Percentiles rank a stretch among this genome's conserved stretches.
phyloP scores from a whole-genome alignment of 2,888 invertebrate species.

The Anodontia alba region DNA sequence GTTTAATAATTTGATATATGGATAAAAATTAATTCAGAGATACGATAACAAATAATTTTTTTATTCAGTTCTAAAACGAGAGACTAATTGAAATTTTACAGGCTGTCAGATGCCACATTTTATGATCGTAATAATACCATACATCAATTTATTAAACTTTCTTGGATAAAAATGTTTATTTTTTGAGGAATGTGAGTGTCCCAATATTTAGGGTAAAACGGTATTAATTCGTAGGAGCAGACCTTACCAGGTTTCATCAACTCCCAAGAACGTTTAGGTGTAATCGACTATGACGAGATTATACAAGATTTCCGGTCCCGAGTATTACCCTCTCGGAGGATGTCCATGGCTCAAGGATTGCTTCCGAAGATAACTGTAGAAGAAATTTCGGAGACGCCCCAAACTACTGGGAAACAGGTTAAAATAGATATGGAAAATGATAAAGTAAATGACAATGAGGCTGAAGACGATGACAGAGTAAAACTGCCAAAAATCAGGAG shows the following conservation, averaged over 20 bases:
- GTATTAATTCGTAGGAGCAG: conserved; percentile 70
- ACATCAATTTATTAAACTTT: too few species aligned
- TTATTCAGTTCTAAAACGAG: too few species aligned
- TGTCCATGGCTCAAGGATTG: conserved; percentile 30
- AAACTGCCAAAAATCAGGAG: conserved; percentile 64
- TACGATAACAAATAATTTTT: too few species aligned
- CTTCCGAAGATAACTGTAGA: conserved; percentile 46
- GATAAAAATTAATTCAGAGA: too few species aligned
- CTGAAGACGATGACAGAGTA: conserved; percentile 43
- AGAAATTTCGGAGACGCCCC: not conserved
- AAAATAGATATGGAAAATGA: conserved; percentile 5
- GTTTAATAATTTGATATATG: too few species aligned
- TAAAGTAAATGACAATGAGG: not conserved
- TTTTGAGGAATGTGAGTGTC: too few species aligned
- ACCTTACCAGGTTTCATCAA: conserved; percentile 75
- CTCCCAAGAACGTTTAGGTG: conserved; percentile 68
- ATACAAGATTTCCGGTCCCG: conserved; percentile 67
- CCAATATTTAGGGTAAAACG: too few species aligned
- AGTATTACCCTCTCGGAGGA: conserved; percentile 41
- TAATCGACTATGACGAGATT: conserved; percentile 74
- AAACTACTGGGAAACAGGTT: not conserved
- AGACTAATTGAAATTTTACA: too few species aligned
- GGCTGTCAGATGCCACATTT: too few species aligned
- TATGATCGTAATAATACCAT: too few species aligned
- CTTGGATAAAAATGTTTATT: too few species aligned